Percentiles rank a stretch among this genome's conserved stretches.
Conservation (phyloP, 2,888 invertebrate genomes). For the Napeogenes sylphis region DNA sequence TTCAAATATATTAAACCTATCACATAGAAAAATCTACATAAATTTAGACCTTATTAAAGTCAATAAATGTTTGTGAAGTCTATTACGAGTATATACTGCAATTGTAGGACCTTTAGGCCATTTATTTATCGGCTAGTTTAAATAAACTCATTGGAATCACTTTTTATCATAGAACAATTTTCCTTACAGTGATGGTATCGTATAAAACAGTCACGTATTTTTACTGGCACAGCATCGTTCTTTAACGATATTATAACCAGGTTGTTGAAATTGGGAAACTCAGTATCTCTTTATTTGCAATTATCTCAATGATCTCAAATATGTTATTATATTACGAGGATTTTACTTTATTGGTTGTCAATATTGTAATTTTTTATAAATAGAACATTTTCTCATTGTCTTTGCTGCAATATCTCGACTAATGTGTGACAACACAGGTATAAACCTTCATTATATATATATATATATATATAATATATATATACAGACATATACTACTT, state of each 20-base stretch:
- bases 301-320: neutral
- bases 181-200: constrained; percentile 55
- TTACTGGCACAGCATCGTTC: constrained; percentile 53
- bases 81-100: too few relatives aligned
- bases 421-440: constrained; percentile 13
- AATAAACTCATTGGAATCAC: constrained; percentile 30
- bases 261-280: constrained; percentile 18
- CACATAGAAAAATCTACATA: too few relatives aligned
- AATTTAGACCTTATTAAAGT: too few relatives aligned
- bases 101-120: neutral
- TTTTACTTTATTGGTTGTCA: neutral
- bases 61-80: too few relatives aligned
- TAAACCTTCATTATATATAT: constrained; percentile 26
- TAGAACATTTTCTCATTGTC: neutral
- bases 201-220: constrained; percentile 71
- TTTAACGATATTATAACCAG: constrained; percentile 39
- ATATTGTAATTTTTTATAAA: neutral
- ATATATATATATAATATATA: too few relatives aligned
- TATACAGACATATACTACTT: constrained; percentile 32
- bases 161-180: constrained; percentile 51
- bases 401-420: neutral
- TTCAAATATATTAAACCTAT: too few relatives aligned
- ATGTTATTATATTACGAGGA: neutral
- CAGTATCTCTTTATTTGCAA: constrained; percentile 2
- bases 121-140: constrained; percentile 2